A percentile compares a stretch with the other conserved stretches of the same genome.
phyloP scores from a whole-genome alignment of 2,888 invertebrate species.

The Seira sanloemensis region DNA sequence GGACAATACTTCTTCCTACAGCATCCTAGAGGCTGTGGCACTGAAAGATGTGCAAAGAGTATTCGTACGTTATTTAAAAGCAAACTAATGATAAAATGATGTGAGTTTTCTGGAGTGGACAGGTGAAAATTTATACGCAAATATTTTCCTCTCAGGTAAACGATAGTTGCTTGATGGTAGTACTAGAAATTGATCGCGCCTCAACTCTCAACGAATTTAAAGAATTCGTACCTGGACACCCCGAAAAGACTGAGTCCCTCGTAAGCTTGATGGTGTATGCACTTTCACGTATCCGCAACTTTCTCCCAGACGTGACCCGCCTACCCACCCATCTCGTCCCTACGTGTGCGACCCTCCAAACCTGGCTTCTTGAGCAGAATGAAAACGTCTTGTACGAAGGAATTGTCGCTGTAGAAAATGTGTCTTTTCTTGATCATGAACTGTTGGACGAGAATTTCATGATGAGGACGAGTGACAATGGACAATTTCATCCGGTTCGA shows the following conservation, averaged over 20 bases:
- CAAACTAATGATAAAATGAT: background rate
- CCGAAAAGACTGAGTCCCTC: slow-evolving; percentile 67
- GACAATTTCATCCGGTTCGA: slow-evolving; percentile 46
- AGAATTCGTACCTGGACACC: slow-evolving; percentile 61
- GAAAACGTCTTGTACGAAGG: slow-evolving; percentile 32
- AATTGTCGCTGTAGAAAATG: slow-evolving; percentile 24
- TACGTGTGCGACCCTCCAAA: slow-evolving; percentile 13
- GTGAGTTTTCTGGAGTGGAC: background rate
- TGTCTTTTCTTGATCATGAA: slow-evolving; percentile 14
- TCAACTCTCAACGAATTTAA: slow-evolving; percentile 39
- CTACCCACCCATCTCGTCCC: slow-evolving; percentile 40
- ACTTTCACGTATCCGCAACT: slow-evolving; percentile 41
- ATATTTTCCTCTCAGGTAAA: slow-evolving; percentile 25
- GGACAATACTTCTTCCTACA: background rate
- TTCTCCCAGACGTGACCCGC: slow-evolving; percentile 49
- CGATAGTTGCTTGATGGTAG: slow-evolving; percentile 23
- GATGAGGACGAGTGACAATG: slow-evolving; percentile 26
- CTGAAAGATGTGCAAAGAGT: slow-evolving; percentile 34
- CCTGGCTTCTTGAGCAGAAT: slow-evolving; percentile 28
- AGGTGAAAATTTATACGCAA: background rate
- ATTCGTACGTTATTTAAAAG: too few relatives aligned
- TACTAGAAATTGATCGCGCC: slow-evolving; percentile 31
- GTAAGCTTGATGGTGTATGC: slow-evolving; percentile 61
- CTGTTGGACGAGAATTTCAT: slow-evolving; percentile 40
- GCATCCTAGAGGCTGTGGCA: slow-evolving; percentile 30